Conservation (phyloP, 2,888 invertebrate genomes). For the Cephus spinipes region DNA sequence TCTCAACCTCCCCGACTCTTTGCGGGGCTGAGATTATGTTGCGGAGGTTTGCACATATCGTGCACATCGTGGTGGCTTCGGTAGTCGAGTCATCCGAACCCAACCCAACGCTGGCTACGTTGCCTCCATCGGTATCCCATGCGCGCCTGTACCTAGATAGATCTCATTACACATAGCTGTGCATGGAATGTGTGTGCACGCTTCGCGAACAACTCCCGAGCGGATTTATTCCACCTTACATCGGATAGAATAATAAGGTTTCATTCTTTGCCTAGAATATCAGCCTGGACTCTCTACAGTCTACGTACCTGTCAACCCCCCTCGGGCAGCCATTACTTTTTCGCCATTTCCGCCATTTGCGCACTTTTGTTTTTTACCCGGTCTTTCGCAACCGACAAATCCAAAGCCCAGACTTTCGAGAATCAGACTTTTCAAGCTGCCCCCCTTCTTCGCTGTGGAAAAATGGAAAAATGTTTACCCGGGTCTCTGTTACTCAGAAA, state of each 20-base stretch:
- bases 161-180: neutral
- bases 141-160: constrained; percentile 18
- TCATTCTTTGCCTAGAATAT: constrained; percentile 23
- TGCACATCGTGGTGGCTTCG: constrained; percentile 43
- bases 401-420: no score
- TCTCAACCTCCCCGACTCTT: no score
- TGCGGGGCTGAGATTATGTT: constrained; percentile 8
- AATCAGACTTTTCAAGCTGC: neutral
- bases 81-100: constrained; percentile 59
- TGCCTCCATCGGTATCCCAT: constrained; percentile 49
- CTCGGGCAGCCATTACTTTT: neutral
- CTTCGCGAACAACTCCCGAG: constrained; percentile 29
- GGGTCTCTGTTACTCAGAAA: constrained; percentile 2
- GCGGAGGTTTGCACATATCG: constrained; percentile 14
- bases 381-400: constrained; percentile 6
- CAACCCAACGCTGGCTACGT: constrained; percentile 44
- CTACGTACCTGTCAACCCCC: neutral
- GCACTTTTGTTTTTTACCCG: constrained; percentile 3
- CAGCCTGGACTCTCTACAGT: no score
- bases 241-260: constrained; percentile 50
- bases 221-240: constrained; percentile 49
- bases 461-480: neutral
- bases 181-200: constrained; percentile 10
- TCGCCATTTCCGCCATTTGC: neutral
- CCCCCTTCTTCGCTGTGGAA: neutral